Base-by-base conservation (phyloP, 2,797 vertebrate genomes). In the Centroberyx gerrardi region DNA sequence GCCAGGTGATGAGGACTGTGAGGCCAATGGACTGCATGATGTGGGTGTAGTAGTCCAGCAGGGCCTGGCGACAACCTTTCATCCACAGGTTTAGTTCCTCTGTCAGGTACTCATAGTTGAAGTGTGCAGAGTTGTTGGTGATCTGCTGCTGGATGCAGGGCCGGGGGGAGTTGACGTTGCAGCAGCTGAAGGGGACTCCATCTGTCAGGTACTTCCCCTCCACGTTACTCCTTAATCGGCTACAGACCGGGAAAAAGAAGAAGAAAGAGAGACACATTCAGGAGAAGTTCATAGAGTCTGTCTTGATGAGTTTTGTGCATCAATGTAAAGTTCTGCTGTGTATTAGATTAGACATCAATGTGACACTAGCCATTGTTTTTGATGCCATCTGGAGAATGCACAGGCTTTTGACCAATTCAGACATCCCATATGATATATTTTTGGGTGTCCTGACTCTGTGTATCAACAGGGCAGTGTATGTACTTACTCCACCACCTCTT, bases 121-220 rank as follows among this genome's bases (percentile, higher is more conserved):
- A 98, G 88, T 98, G 96, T 56, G 97, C 97, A 0, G 95, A 95
- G 92, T 96, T 97, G 95, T 98, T 97, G 56, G 93, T 96, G 83
- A 98, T 93, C 78, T 97, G 96, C 72, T 94, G 92, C 89, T 98
- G 97, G 90, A 98, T 98, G 79, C 97, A 98, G 40, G 97, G 96
- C 55, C 97, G 92, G 0, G 97, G 97, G 2, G 97, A 97, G 90
- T 93, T 95, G 12, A 93, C 78, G 79, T 97, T 98, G 85, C 97
- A 98, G 94, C 97, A 98, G 93, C 97, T 98, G 93, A 97, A 98
- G 33, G 97, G 97, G 0, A 97, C 97, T 1, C 95, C 95, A 1
- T 97, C 96, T 88, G 96, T 87, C 88, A 98, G 85, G 87, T 95
- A 98, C 85, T 94, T 97, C 0, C 97, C 96, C 29, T 96, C 95